Base-by-base conservation (phyloP, 2,797 vertebrate species). In the Crenuchus spilurus region DNA sequence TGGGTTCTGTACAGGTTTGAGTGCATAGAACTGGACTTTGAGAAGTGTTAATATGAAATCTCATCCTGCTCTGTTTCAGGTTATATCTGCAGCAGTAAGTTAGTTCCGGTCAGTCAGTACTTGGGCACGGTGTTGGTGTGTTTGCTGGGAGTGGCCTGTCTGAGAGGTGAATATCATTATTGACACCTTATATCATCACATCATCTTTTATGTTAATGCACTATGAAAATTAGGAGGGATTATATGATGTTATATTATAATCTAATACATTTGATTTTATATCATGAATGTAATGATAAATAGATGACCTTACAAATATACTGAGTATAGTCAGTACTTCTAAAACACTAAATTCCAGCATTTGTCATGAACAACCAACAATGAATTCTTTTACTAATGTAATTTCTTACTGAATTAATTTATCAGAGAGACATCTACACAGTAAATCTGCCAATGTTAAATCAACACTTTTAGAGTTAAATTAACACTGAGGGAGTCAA, bases 61-160 rank as follows among this genome's bases (percentile, higher is more conserved):
- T 28, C 18, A 20, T 11, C 7, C 1, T 44, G 49, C n/a, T 78
- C 4, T 64, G 11, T 77, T 69, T 69, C 77, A 97, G 95, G 95
- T 64, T 96, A 95, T 85, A 87, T 98, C 86, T 95, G 92, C 80
- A 90, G 93, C 89, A 93, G 92, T 80, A 95, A 96, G 81, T 83
- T 96, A 83, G 90, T 95, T 49, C 95, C 95, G 0, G 85, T 94
- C 65, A 93, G 94, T 81, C 96, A 96, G 80, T 96, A 95, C 68
- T 85, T 94, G 2, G 94, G 95, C 68, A 94, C 95, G 0, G 81
- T 93, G 72, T 84, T 96, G 72, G 88, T 96, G 6, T 92, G 96
- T 63, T 91, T 98, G 78, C 88, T 96, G 0, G 95, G 96, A 16
- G 93, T 98, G 39, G 94, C 94, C 70, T 98, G 94, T 85, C 91